Base-by-base conservation (phyloP, 2,888 invertebrate species). In the Ellobium chinense region DNA sequence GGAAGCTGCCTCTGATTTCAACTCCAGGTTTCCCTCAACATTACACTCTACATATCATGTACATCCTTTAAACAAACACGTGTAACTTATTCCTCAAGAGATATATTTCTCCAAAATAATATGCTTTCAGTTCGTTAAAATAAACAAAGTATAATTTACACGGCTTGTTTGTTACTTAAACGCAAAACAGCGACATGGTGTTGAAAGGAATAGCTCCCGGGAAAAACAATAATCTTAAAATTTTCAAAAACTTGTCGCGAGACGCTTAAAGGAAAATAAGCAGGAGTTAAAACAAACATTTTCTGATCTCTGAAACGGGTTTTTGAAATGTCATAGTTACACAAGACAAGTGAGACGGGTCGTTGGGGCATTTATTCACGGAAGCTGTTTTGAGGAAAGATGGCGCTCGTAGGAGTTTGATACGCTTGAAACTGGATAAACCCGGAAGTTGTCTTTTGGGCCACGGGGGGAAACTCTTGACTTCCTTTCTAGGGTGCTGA, bases 381-480 rank as follows among this genome's bases (percentile, higher is more conserved):
- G 70, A 70, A 70, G 36, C 58, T 70, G 36, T 58, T 70, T 70
- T 56, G 58, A 31, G 14, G 46, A 5, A 34, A 12, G 7, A 70
- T 70, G 70, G 56, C 36, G 56, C 56, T 24, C 24, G 34, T 58
- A 34, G 70, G 56, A 56, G 56, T 70, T 70, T 70, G 70, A 70
- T 70, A 70, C 70, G 34, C 54, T 58, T 70, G 70, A 70, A 70
- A 70, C 70, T 70, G 70, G 70, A 70, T 70, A 31, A 58, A 70
- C 58, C 34, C 31, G 56, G 56, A 56, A 70, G 56, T 56, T 70
- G 31, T 56, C 56, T 34, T 70, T 54, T 58, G 39, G 56, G 5
- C n/a, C n/a, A 34, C 18, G 34, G 12, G 24, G 54, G 70, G 70
- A 70, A 70, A 56, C 56, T 34, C n/a, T 12, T 34, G 34, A n/a